Evolutionary conservation across 2,888 invertebrate genomes (phyloP).

Genomic region (Nomada flava): DNA sequence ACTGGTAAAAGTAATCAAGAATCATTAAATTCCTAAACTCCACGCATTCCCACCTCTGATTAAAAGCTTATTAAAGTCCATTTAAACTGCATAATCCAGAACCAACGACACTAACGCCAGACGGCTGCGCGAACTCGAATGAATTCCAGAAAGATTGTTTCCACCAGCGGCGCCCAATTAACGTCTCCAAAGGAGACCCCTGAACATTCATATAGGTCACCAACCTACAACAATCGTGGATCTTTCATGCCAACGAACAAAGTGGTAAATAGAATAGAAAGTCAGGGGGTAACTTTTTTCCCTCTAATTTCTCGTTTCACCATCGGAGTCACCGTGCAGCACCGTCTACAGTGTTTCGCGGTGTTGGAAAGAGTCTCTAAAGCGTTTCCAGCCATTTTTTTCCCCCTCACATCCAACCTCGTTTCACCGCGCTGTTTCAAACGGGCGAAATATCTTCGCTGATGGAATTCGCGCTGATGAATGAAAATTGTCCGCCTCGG

Average conservation of each 20-base stretch:
- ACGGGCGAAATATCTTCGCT: slow-evolving; percentile 35
- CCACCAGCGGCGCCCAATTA: slow-evolving; percentile 67
- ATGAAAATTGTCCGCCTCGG: slow-evolving; percentile 48
- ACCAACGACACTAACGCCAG: not conserved
- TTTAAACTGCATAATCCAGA: not conserved
- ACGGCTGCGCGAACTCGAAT: not conserved
- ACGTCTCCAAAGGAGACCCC: slow-evolving; percentile 56
- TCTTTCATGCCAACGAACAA: slow-evolving; percentile 57
- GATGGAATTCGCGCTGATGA: slow-evolving; percentile 48
- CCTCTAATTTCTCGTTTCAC: slow-evolving; percentile 19
- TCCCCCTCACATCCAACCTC: not conserved
- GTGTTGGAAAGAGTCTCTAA: not conserved
- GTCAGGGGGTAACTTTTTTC: slow-evolving; percentile 21
- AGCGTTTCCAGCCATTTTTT: slow-evolving; percentile 11
- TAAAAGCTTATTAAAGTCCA: not conserved
- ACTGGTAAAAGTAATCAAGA: not conserved
- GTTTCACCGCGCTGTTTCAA: slow-evolving; percentile 21
- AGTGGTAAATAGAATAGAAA: slow-evolving; percentile 59
- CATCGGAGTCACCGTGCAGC: not conserved
- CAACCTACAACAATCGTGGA: slow-evolving; percentile 57
- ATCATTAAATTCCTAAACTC: not conserved
- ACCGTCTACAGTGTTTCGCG: not conserved
- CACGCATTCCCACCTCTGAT: no score
- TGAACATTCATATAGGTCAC: slow-evolving; percentile 47
- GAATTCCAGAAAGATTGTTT: slow-evolving; percentile 17